These are phyloP conservation scores for Asbolus verrucosus DNA, from an alignment of 1,140 invertebrate species.

Conservation along the genomic window DNA sequence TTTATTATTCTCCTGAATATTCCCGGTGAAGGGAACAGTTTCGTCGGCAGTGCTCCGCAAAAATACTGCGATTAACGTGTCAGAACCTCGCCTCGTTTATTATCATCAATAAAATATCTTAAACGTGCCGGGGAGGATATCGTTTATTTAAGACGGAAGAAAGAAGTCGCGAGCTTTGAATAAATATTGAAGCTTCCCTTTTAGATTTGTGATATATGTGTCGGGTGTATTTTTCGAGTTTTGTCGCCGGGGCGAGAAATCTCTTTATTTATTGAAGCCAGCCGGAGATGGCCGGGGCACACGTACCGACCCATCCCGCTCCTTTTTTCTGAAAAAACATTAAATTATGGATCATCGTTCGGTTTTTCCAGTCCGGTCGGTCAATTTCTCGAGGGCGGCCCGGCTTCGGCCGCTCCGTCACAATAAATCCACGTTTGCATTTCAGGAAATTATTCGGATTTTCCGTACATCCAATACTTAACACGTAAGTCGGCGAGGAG, in stretches of 20 bases:
- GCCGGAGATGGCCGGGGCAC: constrained; percentile 20
- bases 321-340: constrained; percentile 36
- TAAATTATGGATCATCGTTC: constrained; percentile 40
- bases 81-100: constrained; percentile 48
- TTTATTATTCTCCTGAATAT: constrained; percentile 33
- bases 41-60: constrained; percentile 3
- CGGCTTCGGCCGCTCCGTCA: not conserved
- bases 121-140: constrained; percentile 36
- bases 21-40: constrained; percentile 15
- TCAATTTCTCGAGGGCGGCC: constrained; percentile 29
- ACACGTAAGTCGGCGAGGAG: constrained; percentile 70
- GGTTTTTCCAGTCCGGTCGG: constrained; percentile 34
- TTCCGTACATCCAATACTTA: constrained; percentile 75
- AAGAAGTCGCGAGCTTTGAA: constrained; percentile 45
- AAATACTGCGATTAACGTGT: constrained; percentile 51
- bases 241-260: constrained; percentile 40
- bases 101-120: constrained; percentile 45
- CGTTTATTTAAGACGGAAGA: constrained; percentile 40
- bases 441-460: constrained; percentile 76
- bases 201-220: constrained; percentile 43
- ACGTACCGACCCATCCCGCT: constrained; percentile 1
- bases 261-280: constrained; percentile 44
- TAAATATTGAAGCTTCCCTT: constrained; percentile 42
- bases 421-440: constrained; percentile 54
- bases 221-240: constrained; percentile 35